phyloP scores from a whole-genome alignment of 2,888 invertebrate species.

The Dolomedes plantarius region DNA sequence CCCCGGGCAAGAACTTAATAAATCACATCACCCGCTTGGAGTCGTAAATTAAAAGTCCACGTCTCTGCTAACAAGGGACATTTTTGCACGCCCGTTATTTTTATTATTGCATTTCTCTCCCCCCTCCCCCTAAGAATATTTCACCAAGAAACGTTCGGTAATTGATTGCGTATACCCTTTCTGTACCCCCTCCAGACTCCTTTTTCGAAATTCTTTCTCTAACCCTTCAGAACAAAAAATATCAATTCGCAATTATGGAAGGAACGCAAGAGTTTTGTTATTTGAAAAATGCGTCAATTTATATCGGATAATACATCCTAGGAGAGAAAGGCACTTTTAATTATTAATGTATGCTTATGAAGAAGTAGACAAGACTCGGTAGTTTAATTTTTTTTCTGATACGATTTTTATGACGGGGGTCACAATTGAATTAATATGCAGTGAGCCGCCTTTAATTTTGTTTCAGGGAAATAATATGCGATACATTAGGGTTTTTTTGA shows the following conservation, averaged over 20 bases:
- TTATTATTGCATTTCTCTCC: conserved; percentile 51
- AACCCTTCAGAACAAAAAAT: neutral
- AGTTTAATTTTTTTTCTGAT: neutral
- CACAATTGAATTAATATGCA: conserved; percentile 6
- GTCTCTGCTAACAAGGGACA: conserved; percentile 52
- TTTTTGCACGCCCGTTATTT: conserved; percentile 41
- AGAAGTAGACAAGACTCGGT: neutral
- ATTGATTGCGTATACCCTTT: conserved; percentile 42
- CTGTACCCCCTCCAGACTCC: conserved; percentile 7
- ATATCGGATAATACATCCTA: neutral
- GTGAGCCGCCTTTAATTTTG: conserved; percentile 1
- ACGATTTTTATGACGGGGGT: neutral
- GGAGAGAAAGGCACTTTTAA: conserved; percentile 18
- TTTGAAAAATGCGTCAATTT: conserved; percentile 41
- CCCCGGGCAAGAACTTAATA: conserved; percentile 37
- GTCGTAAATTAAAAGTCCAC: conserved; percentile 54
- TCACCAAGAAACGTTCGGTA: conserved; percentile 48
- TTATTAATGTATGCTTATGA: conserved; percentile 24
- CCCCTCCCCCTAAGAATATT: conserved; percentile 31
- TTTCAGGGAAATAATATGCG: neutral
- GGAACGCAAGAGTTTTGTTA: conserved; percentile 38
- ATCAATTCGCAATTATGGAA: conserved; percentile 39
- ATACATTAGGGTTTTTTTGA: neutral
- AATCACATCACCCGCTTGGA: conserved; percentile 38
- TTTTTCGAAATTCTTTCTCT: conserved; percentile 2